These are phyloP conservation scores for Akabosia matsudoensis DNA, from an alignment of 1,140 invertebrate genomes.

Conservation along the genomic window DNA sequence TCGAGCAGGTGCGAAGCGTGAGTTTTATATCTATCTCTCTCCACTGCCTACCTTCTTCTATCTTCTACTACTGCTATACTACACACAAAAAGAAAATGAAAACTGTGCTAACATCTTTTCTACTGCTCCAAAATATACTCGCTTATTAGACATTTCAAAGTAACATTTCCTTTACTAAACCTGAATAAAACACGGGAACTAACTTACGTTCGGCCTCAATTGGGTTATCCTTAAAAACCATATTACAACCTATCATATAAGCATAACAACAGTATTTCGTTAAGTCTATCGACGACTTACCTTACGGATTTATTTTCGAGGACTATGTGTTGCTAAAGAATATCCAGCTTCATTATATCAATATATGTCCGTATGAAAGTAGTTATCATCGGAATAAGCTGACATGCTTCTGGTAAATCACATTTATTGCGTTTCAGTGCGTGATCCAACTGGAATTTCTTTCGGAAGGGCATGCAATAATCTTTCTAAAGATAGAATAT, in stretches of 20 bases:
- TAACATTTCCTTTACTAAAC: neutral
- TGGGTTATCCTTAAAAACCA: neutral
- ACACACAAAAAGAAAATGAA: neutral
- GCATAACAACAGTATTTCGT: too few species aligned
- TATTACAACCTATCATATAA: neutral
- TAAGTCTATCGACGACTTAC: too few species aligned
- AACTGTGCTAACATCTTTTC: neutral
- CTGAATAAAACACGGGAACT: neutral
- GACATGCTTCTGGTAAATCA: too few species aligned
- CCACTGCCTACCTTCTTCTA: slow-evolving; percentile 1
- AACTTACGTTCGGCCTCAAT: neutral
- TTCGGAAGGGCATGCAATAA: neutral
- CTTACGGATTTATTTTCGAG: too few species aligned
- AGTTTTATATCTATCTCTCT: slow-evolving; percentile 21
- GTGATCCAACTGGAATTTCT: too few species aligned
- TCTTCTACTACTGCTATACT: neutral
- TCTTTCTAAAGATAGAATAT: neutral
- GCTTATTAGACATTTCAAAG: neutral
- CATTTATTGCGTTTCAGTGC: neutral
- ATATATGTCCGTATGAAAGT: too few species aligned
- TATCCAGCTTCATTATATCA: too few species aligned
- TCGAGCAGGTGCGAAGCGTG: slow-evolving; percentile 23
- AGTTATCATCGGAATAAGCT: too few species aligned
- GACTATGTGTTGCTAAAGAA: too few species aligned
- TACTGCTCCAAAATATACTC: neutral